Percentiles rank a stretch among this genome's conserved stretches.
These are phyloP conservation scores for Muschampia plurimacula DNA, from an alignment of 2,888 invertebrate genomes.

Conservation along the genomic window DNA sequence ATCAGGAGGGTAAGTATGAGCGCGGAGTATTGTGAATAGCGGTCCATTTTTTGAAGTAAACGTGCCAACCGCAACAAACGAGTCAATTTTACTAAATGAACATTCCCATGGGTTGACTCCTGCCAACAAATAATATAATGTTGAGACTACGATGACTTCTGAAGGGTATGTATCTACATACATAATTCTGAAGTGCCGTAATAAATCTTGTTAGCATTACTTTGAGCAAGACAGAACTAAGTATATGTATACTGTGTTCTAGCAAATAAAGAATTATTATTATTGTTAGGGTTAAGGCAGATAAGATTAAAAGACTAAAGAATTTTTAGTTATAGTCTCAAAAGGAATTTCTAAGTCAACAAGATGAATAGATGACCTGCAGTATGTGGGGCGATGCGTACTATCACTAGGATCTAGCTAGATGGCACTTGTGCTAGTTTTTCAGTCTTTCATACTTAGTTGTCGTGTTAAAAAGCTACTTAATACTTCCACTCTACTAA, in stretches of 20 bases:
- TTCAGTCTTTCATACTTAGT: slow-evolving; percentile 3
- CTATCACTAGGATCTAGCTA: slow-evolving; percentile 30
- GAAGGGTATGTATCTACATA: slow-evolving; percentile 1
- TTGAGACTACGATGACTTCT: slow-evolving; percentile 8
- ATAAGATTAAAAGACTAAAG: slow-evolving; percentile 5
- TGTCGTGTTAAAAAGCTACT: not conserved
- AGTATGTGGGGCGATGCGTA: slow-evolving; percentile 20
- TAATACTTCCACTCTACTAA: not conserved
- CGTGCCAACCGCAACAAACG: slow-evolving; percentile 95
- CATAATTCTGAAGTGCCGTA: slow-evolving; percentile 23
- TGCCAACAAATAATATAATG: slow-evolving; percentile 54
- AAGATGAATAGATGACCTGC: slow-evolving; percentile 2
- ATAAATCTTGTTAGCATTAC: slow-evolving; percentile 20
- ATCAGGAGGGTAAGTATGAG: slow-evolving; percentile 97
- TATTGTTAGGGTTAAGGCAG: not conserved
- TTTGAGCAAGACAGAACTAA: slow-evolving; percentile 15
- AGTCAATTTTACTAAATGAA: slow-evolving; percentile 97
- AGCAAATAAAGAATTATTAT: no score
- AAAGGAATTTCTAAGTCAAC: slow-evolving; percentile 10
- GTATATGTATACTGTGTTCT: no score
- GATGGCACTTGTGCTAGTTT: slow-evolving; percentile 31
- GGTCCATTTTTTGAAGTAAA: slow-evolving; percentile 97
- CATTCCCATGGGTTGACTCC: slow-evolving; percentile 91
- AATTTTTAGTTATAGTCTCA: not conserved
- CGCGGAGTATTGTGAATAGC: slow-evolving; percentile 98